Evolutionary conservation across 2,797 vertebrate species (phyloP).

Genomic region (Eulemur rubriventer): DNA sequence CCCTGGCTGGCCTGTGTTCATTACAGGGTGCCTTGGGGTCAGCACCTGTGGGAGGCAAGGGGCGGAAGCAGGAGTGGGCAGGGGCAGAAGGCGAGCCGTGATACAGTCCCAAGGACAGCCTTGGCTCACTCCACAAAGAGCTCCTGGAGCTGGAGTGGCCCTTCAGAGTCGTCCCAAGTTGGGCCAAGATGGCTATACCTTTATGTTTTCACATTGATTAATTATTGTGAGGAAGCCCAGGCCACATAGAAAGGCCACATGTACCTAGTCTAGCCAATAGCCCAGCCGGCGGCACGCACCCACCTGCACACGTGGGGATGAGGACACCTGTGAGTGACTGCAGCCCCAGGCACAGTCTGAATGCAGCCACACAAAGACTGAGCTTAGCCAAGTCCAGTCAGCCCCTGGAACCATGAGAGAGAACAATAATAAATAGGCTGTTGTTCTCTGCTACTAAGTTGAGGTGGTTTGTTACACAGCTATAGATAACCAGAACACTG

Average conservation of each 20-base stretch:
- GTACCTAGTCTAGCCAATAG: neutral
- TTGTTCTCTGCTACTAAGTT: neutral
- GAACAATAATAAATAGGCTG: neutral
- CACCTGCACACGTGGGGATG: neutral
- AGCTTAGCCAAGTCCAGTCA: neutral
- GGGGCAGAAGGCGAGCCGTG: neutral
- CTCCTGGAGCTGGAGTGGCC: neutral
- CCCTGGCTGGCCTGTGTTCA: neutral
- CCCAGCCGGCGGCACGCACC: neutral
- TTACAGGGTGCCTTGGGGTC: neutral
- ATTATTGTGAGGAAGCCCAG: neutral
- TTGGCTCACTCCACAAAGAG: neutral
- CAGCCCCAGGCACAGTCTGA: neutral
- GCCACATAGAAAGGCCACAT: neutral
- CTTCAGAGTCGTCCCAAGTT: neutral
- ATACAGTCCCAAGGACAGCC: neutral
- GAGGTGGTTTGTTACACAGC: neutral
- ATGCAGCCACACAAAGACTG: neutral
- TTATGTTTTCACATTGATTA: neutral
- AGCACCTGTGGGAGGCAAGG: neutral
- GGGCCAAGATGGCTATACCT: neutral
- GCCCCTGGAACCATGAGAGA: neutral
- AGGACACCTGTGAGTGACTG: neutral
- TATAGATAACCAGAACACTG: neutral
- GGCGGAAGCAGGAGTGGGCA: neutral